Evolutionary conservation across 2,797 vertebrate genomes (phyloP), one percentile per base, ranked within the genome.

Genomic region (Myotis vivesi): DNA sequence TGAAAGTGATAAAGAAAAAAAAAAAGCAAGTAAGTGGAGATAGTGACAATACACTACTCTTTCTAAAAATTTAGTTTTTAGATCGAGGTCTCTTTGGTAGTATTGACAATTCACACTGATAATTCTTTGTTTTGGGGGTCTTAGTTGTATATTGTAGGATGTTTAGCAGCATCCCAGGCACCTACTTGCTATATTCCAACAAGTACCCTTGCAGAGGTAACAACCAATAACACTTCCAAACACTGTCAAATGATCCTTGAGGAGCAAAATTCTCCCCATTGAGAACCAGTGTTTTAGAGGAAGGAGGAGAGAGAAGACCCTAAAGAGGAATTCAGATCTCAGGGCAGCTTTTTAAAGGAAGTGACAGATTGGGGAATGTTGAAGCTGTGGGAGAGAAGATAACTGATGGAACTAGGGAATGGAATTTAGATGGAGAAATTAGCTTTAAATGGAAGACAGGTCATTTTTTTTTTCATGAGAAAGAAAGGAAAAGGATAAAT

Each of bases 311-410:
- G 33, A 86, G 22, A 89, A 85, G 33, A 90, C 71, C 49, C 13
- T 81, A 64, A 62, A 73, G 75, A 71, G 38, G 49, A 92, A 62
- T 30, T 95, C 53, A 41, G 49, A 25, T 87, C 38, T 95, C 33
- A 92, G 41, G 59, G 62, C 75, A 69, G 3, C 71, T 85, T 85
- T 89, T 87, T 55, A 84, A 95, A 89, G 79, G 15, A 79, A 88
- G 6, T 92, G 62, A 77, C 4, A 88, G 44, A 77, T 44, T 88
- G 71, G n/a, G 33, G 49, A 91, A 81, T 41, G 38, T 94, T 94
- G 66, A 80, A 86, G 7, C 22, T 44, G 36, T n/a, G 57, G 46
- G 84, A 77, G 44, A 64, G 30, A 77, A 88, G 66, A 41, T 72
- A 81, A 64, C 49, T 57, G 49, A 68, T 75, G n/a, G 57, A 38